A percentile compares a stretch with the other conserved stretches of the same genome.
These are phyloP conservation scores for Julus scandinavius DNA, from an alignment of 2,888 invertebrate genomes.

Conservation along the genomic window DNA sequence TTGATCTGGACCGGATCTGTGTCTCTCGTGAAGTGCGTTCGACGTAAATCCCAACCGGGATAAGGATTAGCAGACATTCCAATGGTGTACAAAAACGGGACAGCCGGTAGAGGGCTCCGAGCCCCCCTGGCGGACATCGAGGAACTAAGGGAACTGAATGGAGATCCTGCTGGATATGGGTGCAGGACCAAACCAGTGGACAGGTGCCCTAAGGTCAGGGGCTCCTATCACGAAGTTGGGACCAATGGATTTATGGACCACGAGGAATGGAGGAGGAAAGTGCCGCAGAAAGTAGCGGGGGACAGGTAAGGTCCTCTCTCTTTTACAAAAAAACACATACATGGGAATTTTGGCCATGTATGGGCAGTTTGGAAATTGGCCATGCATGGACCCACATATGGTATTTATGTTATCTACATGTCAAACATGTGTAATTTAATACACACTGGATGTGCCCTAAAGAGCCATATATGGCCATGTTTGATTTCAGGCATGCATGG, in stretches of 20 bases:
- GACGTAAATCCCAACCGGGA: background rate
- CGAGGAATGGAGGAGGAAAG: constrained; percentile 1
- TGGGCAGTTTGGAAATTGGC: too few relatives aligned
- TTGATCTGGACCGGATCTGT: background rate
- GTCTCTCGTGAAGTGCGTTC: background rate
- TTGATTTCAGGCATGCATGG: too few relatives aligned
- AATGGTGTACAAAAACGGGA: background rate
- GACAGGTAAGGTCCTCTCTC: constrained; percentile 52
- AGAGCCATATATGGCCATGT: too few relatives aligned
- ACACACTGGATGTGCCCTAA: too few relatives aligned
- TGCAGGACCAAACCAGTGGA: constrained; percentile 50
- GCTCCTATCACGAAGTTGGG: constrained; percentile 51
- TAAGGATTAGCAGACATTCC: background rate
- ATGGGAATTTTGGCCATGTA: too few relatives aligned
- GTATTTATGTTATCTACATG: too few relatives aligned
- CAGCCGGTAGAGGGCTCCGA: constrained; percentile 51
- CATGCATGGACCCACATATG: too few relatives aligned
- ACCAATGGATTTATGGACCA: too few relatives aligned
- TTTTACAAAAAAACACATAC: too few relatives aligned
- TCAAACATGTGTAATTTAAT: too few relatives aligned
- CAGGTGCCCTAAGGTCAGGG: background rate
- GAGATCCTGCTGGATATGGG: constrained; percentile 50
- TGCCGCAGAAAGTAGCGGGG: background rate
- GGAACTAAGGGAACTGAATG: constrained; percentile 60
- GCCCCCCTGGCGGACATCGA: constrained; percentile 64